Evolutionary conservation across 2,797 vertebrate species (phyloP), one percentile per base, ranked within the genome.

Genomic region (Remorina albescens): DNA sequence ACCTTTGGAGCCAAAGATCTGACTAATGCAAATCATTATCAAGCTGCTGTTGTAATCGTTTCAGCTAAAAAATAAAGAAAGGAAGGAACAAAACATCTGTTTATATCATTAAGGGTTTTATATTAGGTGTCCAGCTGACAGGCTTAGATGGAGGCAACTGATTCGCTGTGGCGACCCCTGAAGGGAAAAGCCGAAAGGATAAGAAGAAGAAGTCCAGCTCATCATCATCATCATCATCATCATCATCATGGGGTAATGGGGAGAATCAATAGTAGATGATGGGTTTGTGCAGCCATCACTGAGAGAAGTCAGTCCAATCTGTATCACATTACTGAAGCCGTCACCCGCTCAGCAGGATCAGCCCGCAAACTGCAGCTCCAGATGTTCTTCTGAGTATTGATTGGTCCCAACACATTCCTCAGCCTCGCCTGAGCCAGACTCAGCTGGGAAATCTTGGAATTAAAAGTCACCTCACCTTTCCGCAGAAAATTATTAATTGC

Each of bases 351-450:
- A 64, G 54, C 75, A 44, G 66, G 77, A 83, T 81, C 80, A 55
- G 71, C 82, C 76, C 86, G 47, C 76, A 68, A 2, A 41, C 82
- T 49, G 74, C 41, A 78, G 58, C 75, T 85, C 86, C 86, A 89
- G 84, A 86, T 89, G 87, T 88, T 87, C 70, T 81, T 81, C 73
- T 32, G 65, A 15, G 79, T 67, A 55, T 67, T 60, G 67, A 78
- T 76, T 1, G 46, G 58, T 71, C 76, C 65, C 66, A 46, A 73
- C 67, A 65, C 73, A 67, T 72, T 56, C 67, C 49, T 2, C 0
- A 2, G 65, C 12, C 32, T 47, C 32, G 46, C 6, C 21, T 34
- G 3, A 12, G 6, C 74, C 56, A 65, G 53, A 80, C 41, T 61
- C 32, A 6, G 0, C 26, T 37, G 28, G 32, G 18, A 32, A 66